Evolutionary conservation across 2,888 invertebrate genomes (phyloP).

Genomic region (Hypena proboscidalis): DNA sequence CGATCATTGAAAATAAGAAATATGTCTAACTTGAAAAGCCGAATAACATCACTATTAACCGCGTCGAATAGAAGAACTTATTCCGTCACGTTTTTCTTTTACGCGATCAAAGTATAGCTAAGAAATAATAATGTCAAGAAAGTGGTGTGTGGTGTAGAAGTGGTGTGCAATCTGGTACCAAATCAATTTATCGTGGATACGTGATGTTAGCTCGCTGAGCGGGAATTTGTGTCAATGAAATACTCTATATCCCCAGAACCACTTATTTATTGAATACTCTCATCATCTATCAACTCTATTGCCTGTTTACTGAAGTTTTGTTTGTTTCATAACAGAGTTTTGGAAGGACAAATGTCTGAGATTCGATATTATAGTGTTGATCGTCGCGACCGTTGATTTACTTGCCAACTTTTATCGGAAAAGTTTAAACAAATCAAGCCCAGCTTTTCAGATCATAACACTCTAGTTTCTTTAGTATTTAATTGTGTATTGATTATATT

Average conservation of each 20-base stretch:
- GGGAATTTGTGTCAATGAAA: constrained; percentile 50
- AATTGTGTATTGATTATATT: too few relatives aligned
- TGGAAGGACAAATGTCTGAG: constrained; percentile 21
- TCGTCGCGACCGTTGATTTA: constrained; percentile 23
- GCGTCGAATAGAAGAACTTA: background rate
- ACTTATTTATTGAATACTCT: constrained; percentile 36
- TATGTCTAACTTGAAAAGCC: too few relatives aligned
- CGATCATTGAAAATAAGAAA: too few relatives aligned
- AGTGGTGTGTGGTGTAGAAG: constrained; percentile 55
- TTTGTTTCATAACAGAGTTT: constrained; percentile 35
- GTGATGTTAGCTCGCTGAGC: constrained; percentile 53
- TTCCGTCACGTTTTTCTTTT: constrained; percentile 30
- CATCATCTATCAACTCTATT: constrained; percentile 38
- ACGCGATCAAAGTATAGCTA: constrained; percentile 35
- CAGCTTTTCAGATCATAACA: constrained; percentile 37
- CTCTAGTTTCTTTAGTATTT: too few relatives aligned
- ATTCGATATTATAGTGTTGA: constrained; percentile 34
- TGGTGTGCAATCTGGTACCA: constrained; percentile 63
- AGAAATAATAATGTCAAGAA: constrained; percentile 62
- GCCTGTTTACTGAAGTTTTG: constrained; percentile 28
- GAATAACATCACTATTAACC: too few relatives aligned
- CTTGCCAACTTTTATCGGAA: constrained; percentile 33
- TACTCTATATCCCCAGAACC: constrained; percentile 29
- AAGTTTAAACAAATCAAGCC: constrained; percentile 35
- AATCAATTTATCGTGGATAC: constrained; percentile 68